phyloP scores from a whole-genome alignment of 2,113 vertebrate genomes.

The Oreotrochilus melanogaster region DNA sequence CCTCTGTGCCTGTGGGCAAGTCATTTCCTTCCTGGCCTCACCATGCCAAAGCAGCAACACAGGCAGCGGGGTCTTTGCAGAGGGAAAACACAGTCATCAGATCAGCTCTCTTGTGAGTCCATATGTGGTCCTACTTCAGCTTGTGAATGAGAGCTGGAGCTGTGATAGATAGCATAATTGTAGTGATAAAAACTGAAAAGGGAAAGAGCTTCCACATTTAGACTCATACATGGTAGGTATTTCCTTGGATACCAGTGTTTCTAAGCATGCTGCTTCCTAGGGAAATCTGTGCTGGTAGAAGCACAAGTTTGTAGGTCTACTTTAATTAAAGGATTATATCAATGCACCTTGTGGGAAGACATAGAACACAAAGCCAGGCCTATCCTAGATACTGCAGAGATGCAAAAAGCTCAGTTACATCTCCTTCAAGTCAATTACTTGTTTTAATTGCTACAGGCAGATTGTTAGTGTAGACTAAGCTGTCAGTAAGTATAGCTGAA shows the following conservation, averaged over 20 bases:
- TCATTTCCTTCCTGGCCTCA: neutral
- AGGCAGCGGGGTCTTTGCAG: neutral
- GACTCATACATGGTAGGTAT: neutral
- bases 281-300: conserved; percentile 6
- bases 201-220: conserved; percentile 37
- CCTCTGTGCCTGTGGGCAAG: neutral
- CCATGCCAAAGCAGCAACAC: rapidly evolving
- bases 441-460: neutral
- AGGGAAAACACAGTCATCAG: neutral
- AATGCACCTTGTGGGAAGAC: neutral
- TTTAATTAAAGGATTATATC: neutral
- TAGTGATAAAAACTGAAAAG: conserved; percentile 6
- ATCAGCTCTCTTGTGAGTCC: neutral
- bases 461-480: neutral
- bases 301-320: neutral
- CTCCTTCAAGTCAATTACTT: neutral
- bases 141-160: conserved; percentile 3
- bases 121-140: rapidly evolving
- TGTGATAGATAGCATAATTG: neutral
- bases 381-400: neutral
- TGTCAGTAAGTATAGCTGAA: neutral
- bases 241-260: conserved; percentile 29
- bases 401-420: neutral
- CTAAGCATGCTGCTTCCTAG: conserved; percentile 23
- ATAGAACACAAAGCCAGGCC: neutral